A percentile compares a stretch with the other conserved stretches of the same genome.
phyloP scores from a whole-genome alignment of 2,113 vertebrate genomes.

The Tauraco erythrolophus region DNA sequence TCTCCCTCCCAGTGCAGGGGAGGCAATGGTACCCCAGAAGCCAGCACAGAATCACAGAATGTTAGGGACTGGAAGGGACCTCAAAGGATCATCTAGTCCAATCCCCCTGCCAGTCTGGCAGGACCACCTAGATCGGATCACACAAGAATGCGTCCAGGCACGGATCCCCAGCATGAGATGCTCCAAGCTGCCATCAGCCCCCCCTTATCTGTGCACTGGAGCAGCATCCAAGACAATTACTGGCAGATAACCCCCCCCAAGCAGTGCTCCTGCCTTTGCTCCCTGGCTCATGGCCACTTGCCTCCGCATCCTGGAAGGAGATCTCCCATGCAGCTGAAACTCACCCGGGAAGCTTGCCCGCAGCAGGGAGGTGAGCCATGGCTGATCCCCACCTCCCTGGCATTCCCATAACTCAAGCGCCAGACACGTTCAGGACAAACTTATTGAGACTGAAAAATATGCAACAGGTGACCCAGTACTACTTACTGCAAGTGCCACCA shows the following conservation, averaged over 20 bases:
- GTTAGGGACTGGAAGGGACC: too few relatives aligned
- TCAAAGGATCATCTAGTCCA: too few relatives aligned
- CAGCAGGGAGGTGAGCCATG: fast-evolving
- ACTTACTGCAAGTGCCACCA: fast-evolving
- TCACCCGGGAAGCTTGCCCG: not conserved
- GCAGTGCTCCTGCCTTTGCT: not conserved
- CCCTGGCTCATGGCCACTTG: not conserved
- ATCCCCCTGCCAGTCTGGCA: too few relatives aligned
- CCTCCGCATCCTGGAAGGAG: not conserved
- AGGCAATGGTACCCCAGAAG: not conserved
- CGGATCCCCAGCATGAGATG: too few relatives aligned
- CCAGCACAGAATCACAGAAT: too few relatives aligned
- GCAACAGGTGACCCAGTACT: not conserved
- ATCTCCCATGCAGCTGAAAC: not conserved
- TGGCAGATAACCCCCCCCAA: not conserved
- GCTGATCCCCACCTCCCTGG: not conserved
- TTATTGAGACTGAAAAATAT: not conserved
- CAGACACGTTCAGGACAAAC: not conserved
- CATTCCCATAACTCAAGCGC: not conserved
- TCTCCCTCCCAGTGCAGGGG: not conserved
- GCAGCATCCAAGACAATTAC: not conserved
- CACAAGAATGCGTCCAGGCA: too few relatives aligned
- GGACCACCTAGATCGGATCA: too few relatives aligned
- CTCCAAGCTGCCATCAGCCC: not conserved
- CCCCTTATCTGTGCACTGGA: not conserved